Conservation (phyloP, 2,888 invertebrate species). For the Drosophila demipolita region DNA sequence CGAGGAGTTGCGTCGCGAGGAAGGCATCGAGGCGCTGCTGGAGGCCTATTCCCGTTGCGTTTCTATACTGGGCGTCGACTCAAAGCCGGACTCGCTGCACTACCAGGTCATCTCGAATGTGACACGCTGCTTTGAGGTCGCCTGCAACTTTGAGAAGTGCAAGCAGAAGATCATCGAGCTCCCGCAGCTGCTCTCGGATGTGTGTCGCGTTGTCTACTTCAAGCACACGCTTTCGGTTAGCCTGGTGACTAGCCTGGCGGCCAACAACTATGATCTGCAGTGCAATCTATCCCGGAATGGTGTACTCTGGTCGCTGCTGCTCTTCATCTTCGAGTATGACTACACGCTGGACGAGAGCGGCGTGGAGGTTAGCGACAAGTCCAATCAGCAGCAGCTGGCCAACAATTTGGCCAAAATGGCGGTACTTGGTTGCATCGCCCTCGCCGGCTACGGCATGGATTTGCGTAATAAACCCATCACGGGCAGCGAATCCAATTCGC, state of each 20-base stretch:
- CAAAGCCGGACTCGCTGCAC: conserved; percentile 91
- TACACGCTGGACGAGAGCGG: conserved; percentile 99
- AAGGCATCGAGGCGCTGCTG: conserved; percentile 93
- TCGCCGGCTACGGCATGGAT: conserved; percentile 89
- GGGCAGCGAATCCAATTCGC: conserved; percentile 58
- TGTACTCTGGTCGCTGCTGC: conserved; percentile 95
- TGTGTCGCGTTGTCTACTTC: conserved; percentile 94
- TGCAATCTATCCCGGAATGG: conserved; percentile 93
- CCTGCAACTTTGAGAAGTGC: conserved; percentile 96
- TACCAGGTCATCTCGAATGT: conserved; percentile 97
- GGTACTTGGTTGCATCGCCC: conserved; percentile 92
- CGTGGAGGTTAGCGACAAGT: conserved; percentile 92
- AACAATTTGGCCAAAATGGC: conserved; percentile 96
- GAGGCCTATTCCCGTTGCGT: conserved; percentile 98
- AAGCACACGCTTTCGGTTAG: conserved; percentile 97
- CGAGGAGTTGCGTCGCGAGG: conserved; percentile 97
- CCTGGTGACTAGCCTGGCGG: conserved; percentile 94
- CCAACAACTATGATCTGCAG: conserved; percentile 93
- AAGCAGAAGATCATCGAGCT: conserved; percentile 94
- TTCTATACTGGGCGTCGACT: conserved; percentile 93
- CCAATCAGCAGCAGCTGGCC: conserved; percentile 96
- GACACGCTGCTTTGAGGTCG: conserved; percentile 97
- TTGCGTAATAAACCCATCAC: conserved; percentile 65
- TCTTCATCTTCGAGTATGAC: conserved; percentile 97
- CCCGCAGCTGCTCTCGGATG: conserved; percentile 94